phyloP scores from a whole-genome alignment of 2,797 vertebrate species.

The Stomatorhinus walkeri region DNA sequence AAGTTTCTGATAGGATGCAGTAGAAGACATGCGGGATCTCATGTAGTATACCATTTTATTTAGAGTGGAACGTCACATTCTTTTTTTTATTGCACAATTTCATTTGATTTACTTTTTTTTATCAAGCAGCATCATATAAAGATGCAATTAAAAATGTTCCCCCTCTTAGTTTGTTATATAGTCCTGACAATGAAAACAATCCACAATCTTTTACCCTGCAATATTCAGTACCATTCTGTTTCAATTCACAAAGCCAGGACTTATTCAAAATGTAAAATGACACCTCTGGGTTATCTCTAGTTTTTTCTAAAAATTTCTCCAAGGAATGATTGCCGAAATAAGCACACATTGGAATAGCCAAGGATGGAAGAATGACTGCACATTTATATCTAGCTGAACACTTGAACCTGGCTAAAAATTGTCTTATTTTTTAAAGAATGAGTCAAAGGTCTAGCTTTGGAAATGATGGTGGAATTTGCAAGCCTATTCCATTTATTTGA shows the following conservation, averaged over 20 bases:
- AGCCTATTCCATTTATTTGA: not conserved
- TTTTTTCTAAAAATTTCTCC: not conserved
- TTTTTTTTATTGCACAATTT: not conserved
- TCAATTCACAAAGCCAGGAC: not conserved
- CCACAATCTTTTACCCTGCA: not conserved
- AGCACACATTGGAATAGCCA: not conserved
- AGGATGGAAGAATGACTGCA: not conserved
- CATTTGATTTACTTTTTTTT: not conserved
- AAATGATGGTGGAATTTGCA: not conserved
- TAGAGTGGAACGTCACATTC: not conserved
- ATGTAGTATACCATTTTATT: not conserved
- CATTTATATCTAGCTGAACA: slow-evolving; percentile 37
- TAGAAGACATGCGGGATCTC: not conserved
- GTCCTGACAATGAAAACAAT: not conserved
- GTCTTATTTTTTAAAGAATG: not conserved
- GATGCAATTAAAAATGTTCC: not conserved
- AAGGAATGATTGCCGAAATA: not conserved
- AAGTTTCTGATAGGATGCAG: not conserved
- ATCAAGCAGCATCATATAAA: not conserved
- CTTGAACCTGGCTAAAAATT: slow-evolving; percentile 19
- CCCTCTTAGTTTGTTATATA: not conserved
- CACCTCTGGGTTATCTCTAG: not conserved
- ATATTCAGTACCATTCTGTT: not conserved
- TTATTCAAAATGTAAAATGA: not conserved
- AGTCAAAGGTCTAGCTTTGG: slow-evolving; percentile 28